A percentile compares a stretch with the other conserved stretches of the same genome.
Conservation (phyloP, 2,888 invertebrate species). For the Tenthredo amoena region DNA sequence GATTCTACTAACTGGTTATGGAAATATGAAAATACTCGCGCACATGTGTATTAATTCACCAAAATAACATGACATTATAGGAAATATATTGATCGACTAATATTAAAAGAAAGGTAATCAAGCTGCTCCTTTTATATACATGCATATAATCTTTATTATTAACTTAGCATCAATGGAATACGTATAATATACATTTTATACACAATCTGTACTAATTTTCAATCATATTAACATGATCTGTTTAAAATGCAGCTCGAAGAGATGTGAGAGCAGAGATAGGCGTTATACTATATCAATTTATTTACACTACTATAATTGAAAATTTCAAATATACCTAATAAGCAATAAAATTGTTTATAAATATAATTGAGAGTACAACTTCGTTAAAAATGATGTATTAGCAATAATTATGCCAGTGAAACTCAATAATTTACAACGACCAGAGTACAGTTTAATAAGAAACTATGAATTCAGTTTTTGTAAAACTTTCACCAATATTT, state of each 20-base stretch:
- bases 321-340: background rate
- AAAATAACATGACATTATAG: slow-evolving; percentile 1
- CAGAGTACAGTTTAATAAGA: background rate
- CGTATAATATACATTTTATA: background rate
- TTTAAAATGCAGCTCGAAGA: background rate
- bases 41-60: background rate
- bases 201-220: background rate
- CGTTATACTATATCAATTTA: background rate
- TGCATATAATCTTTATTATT: background rate
- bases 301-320: background rate
- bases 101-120: background rate
- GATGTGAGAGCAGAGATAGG: background rate
- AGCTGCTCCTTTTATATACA: background rate
- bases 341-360: background rate
- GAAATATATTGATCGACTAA: background rate
- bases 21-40: background rate
- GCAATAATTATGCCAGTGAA: background rate
- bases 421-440: background rate
- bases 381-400: background rate
- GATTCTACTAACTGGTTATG: background rate
- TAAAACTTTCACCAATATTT: background rate
- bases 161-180: background rate
- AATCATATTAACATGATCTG: background rate
- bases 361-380: background rate
- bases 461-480: background rate